Conservation (phyloP, 2,113 vertebrate species). For the Rhodinocichla rosea region DNA sequence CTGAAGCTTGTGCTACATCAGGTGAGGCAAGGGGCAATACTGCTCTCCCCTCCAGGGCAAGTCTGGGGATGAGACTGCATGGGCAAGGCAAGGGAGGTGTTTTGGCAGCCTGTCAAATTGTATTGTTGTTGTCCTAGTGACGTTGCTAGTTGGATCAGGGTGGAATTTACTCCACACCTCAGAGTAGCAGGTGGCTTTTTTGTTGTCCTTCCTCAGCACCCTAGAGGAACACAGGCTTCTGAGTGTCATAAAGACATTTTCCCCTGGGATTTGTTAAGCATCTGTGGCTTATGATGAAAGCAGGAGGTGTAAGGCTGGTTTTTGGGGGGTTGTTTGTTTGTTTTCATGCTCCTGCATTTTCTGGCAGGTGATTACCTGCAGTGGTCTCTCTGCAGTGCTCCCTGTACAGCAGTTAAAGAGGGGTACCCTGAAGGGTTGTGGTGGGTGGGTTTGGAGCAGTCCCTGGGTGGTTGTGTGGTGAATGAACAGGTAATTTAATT, state of each 20-base stretch:
- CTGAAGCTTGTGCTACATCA: not conserved
- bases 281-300: not conserved
- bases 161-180: not conserved
- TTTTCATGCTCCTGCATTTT: not conserved
- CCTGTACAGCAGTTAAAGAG: not conserved
- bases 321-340: not conserved
- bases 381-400: not conserved
- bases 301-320: not conserved
- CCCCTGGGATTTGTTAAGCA: not conserved
- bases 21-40: not conserved
- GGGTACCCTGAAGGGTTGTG: not conserved
- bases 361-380: not conserved
- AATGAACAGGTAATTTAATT: not conserved
- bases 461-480: not conserved
- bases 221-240: not conserved
- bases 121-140: not conserved
- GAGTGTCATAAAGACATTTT: not conserved
- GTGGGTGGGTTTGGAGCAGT: not conserved
- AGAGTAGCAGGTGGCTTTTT: not conserved
- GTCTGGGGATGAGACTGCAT: fast-evolving
- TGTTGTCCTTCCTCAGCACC: not conserved
- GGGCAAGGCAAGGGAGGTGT: not conserved
- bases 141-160: not conserved
- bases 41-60: not conserved
- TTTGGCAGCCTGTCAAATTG: not conserved